Evolutionary conservation across 2,113 vertebrate genomes (phyloP), one percentile per base, ranked within the genome.

Genomic region (Oryzias curvinotus): DNA sequence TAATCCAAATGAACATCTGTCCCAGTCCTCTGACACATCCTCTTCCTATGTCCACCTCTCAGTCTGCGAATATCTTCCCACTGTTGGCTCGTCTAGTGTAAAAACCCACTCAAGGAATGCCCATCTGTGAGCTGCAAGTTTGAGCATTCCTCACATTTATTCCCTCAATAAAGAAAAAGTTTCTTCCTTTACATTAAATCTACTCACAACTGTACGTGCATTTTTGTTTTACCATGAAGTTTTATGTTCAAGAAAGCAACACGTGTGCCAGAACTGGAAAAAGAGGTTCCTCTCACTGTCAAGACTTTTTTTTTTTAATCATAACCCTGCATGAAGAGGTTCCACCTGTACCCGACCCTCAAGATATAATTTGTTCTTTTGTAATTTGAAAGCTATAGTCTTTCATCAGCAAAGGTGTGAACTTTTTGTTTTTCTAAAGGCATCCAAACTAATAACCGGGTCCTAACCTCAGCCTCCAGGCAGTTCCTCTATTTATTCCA

Each of bases 71-170:
- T 48, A 49, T 45, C 52, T 30, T 14, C 62, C 25, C 44, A 48
- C 47, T 77, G 50, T 28, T 73, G 59, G 50, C 57, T 73, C 62
- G 14, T 15, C 7, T 3, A 42, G 60, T 53, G 65, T 65, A 51
- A 62, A 36, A 67, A 49, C 64, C 80, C 83, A 80, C 77, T 56
- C 64, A 49, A 68, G 61, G 62, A 69, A 81, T 81, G 62, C 25
- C 67, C 68, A 81, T 74, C 66, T 85, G 78, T 60, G 73, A 73
- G 76, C 60, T 73, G 62, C 48, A 62, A 61, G 72, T 44, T 14
- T 36, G 5, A 66, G 64, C 26, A 77, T 73, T 71, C 65, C 30
- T 60, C 63, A 59, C 65, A 73, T 80, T 47, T 57, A 62, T 77
- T 15, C 21, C 25, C 26, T 23, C 7, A 61, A 44, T 30, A 44